Percentiles rank a stretch among this genome's conserved stretches.
Conservation (phyloP, 2,797 vertebrate genomes). For the Hemibagrus guttatus region DNA sequence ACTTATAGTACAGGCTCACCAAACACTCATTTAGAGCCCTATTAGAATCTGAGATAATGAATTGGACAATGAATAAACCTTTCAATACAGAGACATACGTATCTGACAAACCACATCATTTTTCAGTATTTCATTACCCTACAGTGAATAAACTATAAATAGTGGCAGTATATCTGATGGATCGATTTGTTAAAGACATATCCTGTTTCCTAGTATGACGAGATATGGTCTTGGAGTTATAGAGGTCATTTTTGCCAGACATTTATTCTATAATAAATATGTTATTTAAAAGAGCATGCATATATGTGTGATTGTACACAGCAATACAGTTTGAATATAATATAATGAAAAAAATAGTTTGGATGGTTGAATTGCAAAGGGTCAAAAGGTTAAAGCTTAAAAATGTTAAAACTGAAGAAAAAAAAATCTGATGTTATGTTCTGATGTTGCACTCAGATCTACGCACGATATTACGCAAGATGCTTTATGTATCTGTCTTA, state of each 20-base stretch:
- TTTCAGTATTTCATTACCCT: background rate
- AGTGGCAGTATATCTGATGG: background rate
- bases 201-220: background rate
- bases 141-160: background rate
- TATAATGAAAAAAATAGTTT: background rate
- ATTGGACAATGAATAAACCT: background rate
- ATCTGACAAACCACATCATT: background rate
- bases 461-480: too few species aligned
- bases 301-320: background rate
- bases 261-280: background rate
- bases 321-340: background rate
- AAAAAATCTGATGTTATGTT: too few species aligned
- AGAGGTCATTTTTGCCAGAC: background rate
- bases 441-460: too few species aligned
- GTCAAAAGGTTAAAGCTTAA: background rate
- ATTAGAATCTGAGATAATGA: background rate
- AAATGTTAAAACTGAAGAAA: background rate
- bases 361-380: background rate
- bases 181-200: background rate
- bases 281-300: background rate
- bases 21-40: background rate
- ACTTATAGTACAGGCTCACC: background rate
- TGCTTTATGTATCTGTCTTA: too few species aligned
- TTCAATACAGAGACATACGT: background rate
- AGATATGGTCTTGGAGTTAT: background rate